phyloP scores from a whole-genome alignment of 1,140 invertebrate genomes.

The Eumeta japonica region DNA sequence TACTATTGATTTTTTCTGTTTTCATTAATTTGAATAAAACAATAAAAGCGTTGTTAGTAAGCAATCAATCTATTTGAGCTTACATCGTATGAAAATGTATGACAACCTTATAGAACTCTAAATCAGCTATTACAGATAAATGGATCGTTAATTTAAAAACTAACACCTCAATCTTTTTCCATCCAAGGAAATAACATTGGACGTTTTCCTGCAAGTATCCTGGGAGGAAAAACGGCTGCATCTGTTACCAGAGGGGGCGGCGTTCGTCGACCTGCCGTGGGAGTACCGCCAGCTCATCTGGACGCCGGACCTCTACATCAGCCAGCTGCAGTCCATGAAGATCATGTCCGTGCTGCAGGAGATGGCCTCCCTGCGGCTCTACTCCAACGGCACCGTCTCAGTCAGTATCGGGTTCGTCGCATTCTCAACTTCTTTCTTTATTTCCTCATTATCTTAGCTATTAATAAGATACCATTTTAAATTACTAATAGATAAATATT shows the following conservation, averaged over 20 bases:
- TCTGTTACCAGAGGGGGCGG: slow-evolving; percentile 35
- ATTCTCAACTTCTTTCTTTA: slow-evolving; percentile 11
- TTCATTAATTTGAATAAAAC: slow-evolving; percentile 5
- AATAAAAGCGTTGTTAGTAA: background rate
- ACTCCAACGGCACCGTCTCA: slow-evolving; percentile 59
- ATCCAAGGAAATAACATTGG: slow-evolving; percentile 60
- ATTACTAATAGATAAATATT: too few relatives aligned
- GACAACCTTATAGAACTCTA: background rate
- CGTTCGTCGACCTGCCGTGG: slow-evolving; percentile 62
- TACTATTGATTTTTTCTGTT: slow-evolving; percentile 4
- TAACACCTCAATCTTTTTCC: slow-evolving; percentile 10
- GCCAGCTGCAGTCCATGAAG: slow-evolving; percentile 60
- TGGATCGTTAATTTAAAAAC: background rate
- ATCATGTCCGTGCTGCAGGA: slow-evolving; percentile 60
- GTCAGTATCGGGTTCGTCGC: slow-evolving; percentile 61
- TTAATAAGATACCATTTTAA: too few relatives aligned
- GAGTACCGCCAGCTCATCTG: slow-evolving; percentile 58
- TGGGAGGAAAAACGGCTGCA: slow-evolving; percentile 58
- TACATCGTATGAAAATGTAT: background rate
- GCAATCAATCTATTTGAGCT: background rate
- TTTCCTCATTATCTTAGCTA: too few relatives aligned
- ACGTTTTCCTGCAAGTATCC: slow-evolving; percentile 62
- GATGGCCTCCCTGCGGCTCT: slow-evolving; percentile 60
- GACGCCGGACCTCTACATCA: slow-evolving; percentile 63
- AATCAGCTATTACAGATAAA: background rate